phyloP scores from a whole-genome alignment of 35 echinoderm and acorn worm species.

The Acanthaster planci region DNA sequence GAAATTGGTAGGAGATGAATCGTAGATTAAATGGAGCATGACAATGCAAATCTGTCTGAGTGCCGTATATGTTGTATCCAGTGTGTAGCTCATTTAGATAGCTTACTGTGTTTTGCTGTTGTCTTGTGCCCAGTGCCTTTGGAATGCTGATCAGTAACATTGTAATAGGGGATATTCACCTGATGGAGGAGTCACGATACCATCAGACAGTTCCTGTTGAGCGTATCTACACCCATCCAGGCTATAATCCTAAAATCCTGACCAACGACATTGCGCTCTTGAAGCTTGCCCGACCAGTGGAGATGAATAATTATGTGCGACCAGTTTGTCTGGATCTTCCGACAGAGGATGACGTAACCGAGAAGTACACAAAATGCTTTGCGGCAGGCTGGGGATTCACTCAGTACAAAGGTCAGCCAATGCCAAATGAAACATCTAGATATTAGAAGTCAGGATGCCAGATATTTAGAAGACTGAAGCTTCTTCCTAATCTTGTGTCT shows the following conservation, averaged over 20 bases:
- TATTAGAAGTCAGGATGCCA: too few relatives aligned
- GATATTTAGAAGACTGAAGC: too few relatives aligned
- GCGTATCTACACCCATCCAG: conserved; percentile 64
- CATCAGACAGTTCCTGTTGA: conserved; percentile 42
- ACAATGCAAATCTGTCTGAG: too few relatives aligned
- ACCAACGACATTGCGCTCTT: conserved; percentile 72
- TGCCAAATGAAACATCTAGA: too few relatives aligned
- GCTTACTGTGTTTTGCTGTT: background rate
- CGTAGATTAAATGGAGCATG: too few relatives aligned
- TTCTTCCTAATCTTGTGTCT: too few relatives aligned
- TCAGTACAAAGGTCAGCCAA: background rate
- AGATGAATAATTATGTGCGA: conserved; percentile 51
- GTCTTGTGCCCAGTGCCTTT: background rate
- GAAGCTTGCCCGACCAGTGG: conserved; percentile 52
- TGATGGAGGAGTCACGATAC: background rate
- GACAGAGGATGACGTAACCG: background rate
- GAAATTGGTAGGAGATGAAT: too few relatives aligned
- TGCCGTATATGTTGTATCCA: too few relatives aligned
- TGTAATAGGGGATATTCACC: conserved; percentile 44
- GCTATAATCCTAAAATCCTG: conserved; percentile 32
- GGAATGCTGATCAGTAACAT: conserved; percentile 21
- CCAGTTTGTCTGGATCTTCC: conserved; percentile 57
- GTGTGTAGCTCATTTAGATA: background rate
- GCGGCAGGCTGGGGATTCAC: conserved; percentile 61
- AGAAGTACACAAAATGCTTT: conserved; percentile 37